phyloP scores from a whole-genome alignment of 2,888 invertebrate genomes.

The Orthosia incerta region DNA sequence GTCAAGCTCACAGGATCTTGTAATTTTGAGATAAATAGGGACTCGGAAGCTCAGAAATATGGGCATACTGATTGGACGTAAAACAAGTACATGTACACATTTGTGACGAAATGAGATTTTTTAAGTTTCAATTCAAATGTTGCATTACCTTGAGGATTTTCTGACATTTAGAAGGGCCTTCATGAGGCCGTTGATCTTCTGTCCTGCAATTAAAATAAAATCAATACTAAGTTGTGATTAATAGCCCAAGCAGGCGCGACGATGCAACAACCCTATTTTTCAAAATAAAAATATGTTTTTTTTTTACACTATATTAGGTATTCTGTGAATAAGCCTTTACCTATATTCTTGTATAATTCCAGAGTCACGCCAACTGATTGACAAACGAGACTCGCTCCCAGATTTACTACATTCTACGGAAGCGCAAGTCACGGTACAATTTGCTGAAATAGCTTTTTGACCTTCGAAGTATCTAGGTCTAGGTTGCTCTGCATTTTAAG shows the following conservation, averaged over 20 bases:
- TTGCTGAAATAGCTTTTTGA: constrained; percentile 2
- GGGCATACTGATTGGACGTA: constrained; percentile 18
- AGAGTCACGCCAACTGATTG: background rate
- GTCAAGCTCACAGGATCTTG: constrained; percentile 68
- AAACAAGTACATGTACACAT: constrained; percentile 19
- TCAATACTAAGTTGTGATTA: no score
- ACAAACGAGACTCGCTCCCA: constrained; percentile 1
- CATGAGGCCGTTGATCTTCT: background rate
- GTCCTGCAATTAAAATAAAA: background rate
- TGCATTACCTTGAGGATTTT: background rate
- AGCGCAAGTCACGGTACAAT: constrained; percentile 10
- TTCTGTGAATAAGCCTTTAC: background rate
- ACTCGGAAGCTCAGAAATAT: constrained; percentile 26
- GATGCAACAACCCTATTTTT: no score
- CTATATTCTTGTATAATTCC: background rate
- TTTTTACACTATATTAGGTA: no score
- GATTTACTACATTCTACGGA: background rate
- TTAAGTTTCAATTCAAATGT: background rate
- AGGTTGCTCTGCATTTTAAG: background rate
- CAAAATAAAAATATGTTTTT: no score
- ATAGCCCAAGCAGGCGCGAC: no score
- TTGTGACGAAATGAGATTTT: constrained; percentile 7
- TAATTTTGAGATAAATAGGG: constrained; percentile 60
- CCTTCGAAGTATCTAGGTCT: constrained; percentile 3
- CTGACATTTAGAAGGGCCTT: background rate